These are phyloP conservation scores for Nebria ingens DNA, from an alignment of 1,140 invertebrate species.

Conservation along the genomic window DNA sequence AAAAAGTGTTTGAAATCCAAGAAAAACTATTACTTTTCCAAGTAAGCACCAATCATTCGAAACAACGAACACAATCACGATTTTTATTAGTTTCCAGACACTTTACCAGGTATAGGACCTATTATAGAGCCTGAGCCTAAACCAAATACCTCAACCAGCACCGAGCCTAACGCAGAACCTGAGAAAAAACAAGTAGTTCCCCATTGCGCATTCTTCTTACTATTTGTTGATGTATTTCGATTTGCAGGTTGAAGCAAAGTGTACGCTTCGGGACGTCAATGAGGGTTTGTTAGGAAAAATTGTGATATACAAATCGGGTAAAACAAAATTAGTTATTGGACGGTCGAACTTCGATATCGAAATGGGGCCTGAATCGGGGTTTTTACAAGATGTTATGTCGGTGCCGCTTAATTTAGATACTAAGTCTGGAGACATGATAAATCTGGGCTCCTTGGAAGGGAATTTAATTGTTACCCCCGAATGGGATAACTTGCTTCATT, in stretches of 20 bases:
- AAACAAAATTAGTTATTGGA: constrained; percentile 40
- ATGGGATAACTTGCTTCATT: constrained; percentile 24
- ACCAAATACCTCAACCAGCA: constrained; percentile 25
- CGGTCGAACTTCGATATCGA: constrained; percentile 42
- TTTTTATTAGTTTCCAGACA: constrained; percentile 35
- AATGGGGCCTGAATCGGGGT: constrained; percentile 33
- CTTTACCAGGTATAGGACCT: constrained; percentile 35
- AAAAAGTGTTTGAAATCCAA: neutral
- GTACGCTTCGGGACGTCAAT: constrained; percentile 35
- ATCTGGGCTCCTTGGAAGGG: constrained; percentile 31
- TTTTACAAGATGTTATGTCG: constrained; percentile 34
- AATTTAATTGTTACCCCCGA: constrained; percentile 33
- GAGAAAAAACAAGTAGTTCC: constrained; percentile 15
- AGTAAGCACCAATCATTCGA: neutral
- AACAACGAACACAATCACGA: neutral
- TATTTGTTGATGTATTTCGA: too few relatives aligned
- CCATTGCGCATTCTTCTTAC: too few relatives aligned
- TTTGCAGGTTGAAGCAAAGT: constrained; percentile 27
- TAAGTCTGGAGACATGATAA: constrained; percentile 34
- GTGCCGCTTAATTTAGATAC: constrained; percentile 29
- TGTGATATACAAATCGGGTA: constrained; percentile 42
- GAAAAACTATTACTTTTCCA: neutral
- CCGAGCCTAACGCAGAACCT: constrained; percentile 17
- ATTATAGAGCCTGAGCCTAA: constrained; percentile 18
- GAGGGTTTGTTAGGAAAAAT: constrained; percentile 48